These are phyloP conservation scores for Morbakka virulenta DNA, from an alignment of 30 jellyfish, hydroid and myxozoan species.

Conservation along the genomic window DNA sequence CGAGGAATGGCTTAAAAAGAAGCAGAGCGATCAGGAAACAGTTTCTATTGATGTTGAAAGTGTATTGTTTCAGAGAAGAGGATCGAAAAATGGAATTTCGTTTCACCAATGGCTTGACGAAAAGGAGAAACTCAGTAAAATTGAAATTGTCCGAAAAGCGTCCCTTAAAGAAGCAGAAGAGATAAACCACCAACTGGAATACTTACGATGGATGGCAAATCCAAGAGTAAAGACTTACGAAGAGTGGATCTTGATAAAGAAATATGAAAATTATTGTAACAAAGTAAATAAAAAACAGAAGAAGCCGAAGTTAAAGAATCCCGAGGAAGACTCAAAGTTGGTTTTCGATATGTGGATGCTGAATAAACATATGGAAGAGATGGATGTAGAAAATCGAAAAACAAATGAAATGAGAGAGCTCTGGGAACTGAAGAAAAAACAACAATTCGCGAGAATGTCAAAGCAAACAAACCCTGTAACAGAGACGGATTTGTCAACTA, in stretches of 20 bases:
- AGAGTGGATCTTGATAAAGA: slow-evolving; percentile 57
- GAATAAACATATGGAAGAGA: slow-evolving; percentile 41
- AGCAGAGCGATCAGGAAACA: too few relatives aligned
- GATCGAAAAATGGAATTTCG: slow-evolving; percentile 39
- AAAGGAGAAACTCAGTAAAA: slow-evolving; percentile 29
- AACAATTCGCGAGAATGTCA: neutral
- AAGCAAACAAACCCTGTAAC: too few relatives aligned
- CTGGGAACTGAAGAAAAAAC: slow-evolving; percentile 36
- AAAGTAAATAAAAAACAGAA: neutral
- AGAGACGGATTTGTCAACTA: neutral
- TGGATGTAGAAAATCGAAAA: slow-evolving; percentile 38
- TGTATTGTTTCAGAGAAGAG: too few relatives aligned
- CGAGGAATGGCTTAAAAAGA: too few relatives aligned
- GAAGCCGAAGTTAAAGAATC: slow-evolving; percentile 11
- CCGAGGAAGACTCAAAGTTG: slow-evolving; percentile 50
- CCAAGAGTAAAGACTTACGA: slow-evolving; percentile 56
- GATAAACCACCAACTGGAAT: slow-evolving; percentile 26
- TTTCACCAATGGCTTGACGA: slow-evolving; percentile 38
- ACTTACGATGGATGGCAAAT: neutral
- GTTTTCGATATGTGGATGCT: slow-evolving; percentile 52
- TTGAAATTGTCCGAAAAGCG: slow-evolving; percentile 41
- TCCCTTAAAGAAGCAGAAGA: slow-evolving; percentile 10
- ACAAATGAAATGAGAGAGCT: slow-evolving; percentile 6
- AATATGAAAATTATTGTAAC: slow-evolving; percentile 27
- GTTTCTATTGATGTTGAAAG: too few relatives aligned